Evolutionary conservation across 2,888 invertebrate genomes (phyloP).

Genomic region (Drosophila dives): DNA sequence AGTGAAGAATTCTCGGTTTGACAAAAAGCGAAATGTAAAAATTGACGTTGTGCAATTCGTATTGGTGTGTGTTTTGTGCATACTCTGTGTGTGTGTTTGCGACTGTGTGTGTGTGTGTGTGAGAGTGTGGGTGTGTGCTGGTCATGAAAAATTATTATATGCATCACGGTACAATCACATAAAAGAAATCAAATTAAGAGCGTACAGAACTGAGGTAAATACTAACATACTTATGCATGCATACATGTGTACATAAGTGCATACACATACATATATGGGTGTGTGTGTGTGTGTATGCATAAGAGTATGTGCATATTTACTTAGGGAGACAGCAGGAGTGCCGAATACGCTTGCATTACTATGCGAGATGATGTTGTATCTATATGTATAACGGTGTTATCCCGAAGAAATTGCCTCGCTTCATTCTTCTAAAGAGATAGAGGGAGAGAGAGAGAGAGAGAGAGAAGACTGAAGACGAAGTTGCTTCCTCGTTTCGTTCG

Average conservation of each 20-base stretch:
- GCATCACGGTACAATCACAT: slow-evolving; percentile 24
- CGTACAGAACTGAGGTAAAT: slow-evolving; percentile 45
- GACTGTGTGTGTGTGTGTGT: not conserved
- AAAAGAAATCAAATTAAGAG: slow-evolving; percentile 37
- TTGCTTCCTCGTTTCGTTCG: slow-evolving; percentile 56
- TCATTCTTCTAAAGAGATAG: slow-evolving; percentile 28
- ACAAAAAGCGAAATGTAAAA: slow-evolving; percentile 62
- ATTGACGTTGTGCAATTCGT: slow-evolving; percentile 37
- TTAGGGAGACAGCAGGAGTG: slow-evolving; percentile 4
- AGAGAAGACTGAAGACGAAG: slow-evolving; percentile 23
- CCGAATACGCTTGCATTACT: not conserved
- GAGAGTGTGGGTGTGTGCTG: slow-evolving; percentile 29
- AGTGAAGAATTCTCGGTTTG: slow-evolving; percentile 55
- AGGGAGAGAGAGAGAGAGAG: not conserved
- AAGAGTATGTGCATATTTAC: slow-evolving; percentile 9
- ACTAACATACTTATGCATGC: slow-evolving; percentile 16
- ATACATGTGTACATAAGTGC: not conserved
- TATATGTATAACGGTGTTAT: slow-evolving; percentile 37
- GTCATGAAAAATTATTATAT: slow-evolving; percentile 48
- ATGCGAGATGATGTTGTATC: slow-evolving; percentile 23
- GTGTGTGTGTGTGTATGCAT: not conserved
- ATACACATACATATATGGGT: not conserved
- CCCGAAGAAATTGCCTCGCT: slow-evolving; percentile 40
- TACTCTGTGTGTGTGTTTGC: slow-evolving; percentile 7
- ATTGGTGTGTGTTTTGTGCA: slow-evolving; percentile 17